phyloP scores from a whole-genome alignment of 1,140 invertebrate species.

The Macrocentrus cingulum region DNA sequence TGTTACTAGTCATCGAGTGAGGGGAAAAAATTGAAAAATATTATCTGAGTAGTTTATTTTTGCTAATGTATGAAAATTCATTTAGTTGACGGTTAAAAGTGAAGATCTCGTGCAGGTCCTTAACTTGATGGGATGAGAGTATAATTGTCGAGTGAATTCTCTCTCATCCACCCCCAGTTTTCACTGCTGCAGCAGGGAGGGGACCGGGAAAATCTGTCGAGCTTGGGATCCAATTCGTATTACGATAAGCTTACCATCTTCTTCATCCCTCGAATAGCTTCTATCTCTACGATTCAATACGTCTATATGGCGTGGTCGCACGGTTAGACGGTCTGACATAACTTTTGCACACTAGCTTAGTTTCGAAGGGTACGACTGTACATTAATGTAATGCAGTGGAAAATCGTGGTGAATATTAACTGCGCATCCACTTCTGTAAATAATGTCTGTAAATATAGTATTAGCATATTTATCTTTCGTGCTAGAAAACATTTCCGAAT shows the following conservation, averaged over 20 bases:
- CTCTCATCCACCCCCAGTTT: too few species aligned
- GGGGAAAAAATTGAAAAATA: background rate
- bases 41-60: background rate
- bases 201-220: constrained; percentile 11
- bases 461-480: background rate
- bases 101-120: background rate
- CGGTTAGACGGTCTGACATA: constrained; percentile 12
- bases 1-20: background rate
- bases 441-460: background rate
- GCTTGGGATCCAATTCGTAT: constrained; percentile 23
- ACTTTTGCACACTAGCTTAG: constrained; percentile 11
- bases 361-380: background rate
- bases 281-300: background rate
- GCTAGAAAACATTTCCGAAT: background rate
- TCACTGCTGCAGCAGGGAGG: background rate
- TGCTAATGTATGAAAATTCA: background rate
- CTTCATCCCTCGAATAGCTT: background rate
- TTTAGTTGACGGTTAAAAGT: background rate
- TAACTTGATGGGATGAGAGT: background rate
- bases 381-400: background rate
- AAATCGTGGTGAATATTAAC: background rate
- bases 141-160: background rate
- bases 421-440: background rate
- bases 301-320: background rate
- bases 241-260: constrained; percentile 24